Evolutionary conservation across 2,797 vertebrate genomes (phyloP), one percentile per base, ranked within the genome.

Genomic region (Vireo griseus): DNA sequence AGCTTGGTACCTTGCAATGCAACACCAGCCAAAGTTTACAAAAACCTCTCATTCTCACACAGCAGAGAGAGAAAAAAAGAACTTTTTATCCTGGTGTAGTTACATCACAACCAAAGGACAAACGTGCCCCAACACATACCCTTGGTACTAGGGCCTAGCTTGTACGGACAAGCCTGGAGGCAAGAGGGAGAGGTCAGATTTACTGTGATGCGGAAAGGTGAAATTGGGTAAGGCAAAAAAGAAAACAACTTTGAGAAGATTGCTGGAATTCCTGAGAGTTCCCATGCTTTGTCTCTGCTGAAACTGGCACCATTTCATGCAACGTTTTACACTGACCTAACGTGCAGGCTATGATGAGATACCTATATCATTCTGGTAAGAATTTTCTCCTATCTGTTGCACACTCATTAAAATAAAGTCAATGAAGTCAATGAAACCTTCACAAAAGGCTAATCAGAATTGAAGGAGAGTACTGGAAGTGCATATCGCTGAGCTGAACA

Each of bases 181-280:
- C 65, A 91, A 68, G 14, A 93, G 55, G 72, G 83, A 85, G 79
- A 90, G 63, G 85, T 87, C 77, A 89, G 67, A 86, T 87, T 81
- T 76, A 67, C 74, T 20, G 26, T 69, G 39, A 85, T 51, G 58
- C 71, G 4, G 54, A 78, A 89, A 94, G 48, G 57, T 66, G 13
- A 90, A 92, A 84, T 13, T 44, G 65, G 44, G 72, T 51, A 76
- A 82, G 48, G 37, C 20, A 33, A 44, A 72, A 91, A 59, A 59
- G 54, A 71, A 31, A 61, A 68, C 63, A 90, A 21, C 59, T 54
- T 81, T 51, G 31, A 94, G 68, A 94, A 88, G 15, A 52, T 59
- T 22, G 8, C 42, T 86, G 69, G 40, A 86, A 95, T 89, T 92
- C 85, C 75, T 87, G 35, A 42, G 39, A 25, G 26, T 58, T 62